Evolutionary conservation across 2,113 vertebrate genomes (phyloP), one percentile per base, ranked within the genome.

Genomic region (Suncus etruscus): DNA sequence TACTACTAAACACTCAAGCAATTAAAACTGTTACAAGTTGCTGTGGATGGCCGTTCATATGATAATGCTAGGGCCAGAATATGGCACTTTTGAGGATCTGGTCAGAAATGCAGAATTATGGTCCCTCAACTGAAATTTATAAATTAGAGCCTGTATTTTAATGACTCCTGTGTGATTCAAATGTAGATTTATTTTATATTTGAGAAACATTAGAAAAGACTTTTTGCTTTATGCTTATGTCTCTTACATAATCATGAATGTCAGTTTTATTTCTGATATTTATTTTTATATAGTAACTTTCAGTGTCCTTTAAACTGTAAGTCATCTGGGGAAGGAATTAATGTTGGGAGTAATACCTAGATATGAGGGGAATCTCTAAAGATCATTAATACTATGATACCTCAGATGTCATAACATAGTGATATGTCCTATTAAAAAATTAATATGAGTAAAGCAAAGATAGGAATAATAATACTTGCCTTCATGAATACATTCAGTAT

Each of bases 211-310:
- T 18, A 22, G 25, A 27, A 39, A 73, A 70, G 27, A 27, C 27
- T 66, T 84, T 58, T 63, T 65, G 50, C 51, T 58, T 48, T 18
- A 29, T 16, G 22, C 39, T 31, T 63, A 70, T 3, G 1, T 48
- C 27, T 14, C 27, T 22, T 16, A 3, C 8, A 3, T 47, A 18
- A 24, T 76, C 86, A 83, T 63, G 51, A 89, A 83, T 61, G 18
- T 73, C 50, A 68, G 47, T 75, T 22, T 22, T 27, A 31, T 58
- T 85, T 89, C 70, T 48, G 51, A 93, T 16, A 73, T 45, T 50
- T 63, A 29, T 50, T 48, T n/a, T 31, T 12, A 20, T 58, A 39
- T 61, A 61, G 12, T 61, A 15, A 61, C 54, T 61, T 61, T 61
- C 18, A 15, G 54, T 61, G 12, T 20, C 54, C 39, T 39, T 25